A percentile compares a stretch with the other conserved stretches of the same genome.
phyloP scores from a whole-genome alignment of 2,888 invertebrate species.

The Pteria penguin region DNA sequence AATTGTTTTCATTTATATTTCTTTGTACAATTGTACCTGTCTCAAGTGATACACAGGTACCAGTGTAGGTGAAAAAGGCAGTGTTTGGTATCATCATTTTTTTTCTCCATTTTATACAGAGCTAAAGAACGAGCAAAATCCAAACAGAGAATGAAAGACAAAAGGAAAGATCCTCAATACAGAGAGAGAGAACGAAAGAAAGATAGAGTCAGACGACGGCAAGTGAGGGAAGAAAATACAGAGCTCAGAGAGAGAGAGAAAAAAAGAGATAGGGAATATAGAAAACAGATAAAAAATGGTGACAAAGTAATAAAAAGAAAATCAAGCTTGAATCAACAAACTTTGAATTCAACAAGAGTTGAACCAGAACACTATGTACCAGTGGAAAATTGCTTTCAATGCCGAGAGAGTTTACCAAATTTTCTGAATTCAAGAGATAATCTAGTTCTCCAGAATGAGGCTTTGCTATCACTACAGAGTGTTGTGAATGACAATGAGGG shows the following conservation, averaged over 20 bases:
- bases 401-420: not conserved
- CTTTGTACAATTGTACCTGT: too few species aligned
- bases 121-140: slow-evolving; percentile 52
- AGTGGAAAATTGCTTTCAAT: not conserved
- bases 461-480: not conserved
- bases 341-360: not conserved
- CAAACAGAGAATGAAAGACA: slow-evolving; percentile 48
- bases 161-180: slow-evolving; percentile 50
- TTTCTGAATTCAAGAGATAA: not conserved
- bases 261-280: slow-evolving; percentile 50
- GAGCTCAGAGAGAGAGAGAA: slow-evolving; percentile 39
- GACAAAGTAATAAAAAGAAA: not conserved
- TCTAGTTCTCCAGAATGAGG: not conserved
- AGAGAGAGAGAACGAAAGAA: slow-evolving; percentile 50
- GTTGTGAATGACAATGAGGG: not conserved
- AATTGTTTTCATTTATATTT: too few species aligned
- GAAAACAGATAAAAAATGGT: slow-evolving; percentile 2
- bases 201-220: slow-evolving; percentile 48
- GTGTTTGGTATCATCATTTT: too few species aligned
- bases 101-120: too few species aligned
- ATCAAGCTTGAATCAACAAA: not conserved
- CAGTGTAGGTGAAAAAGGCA: too few species aligned
- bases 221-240: slow-evolving; percentile 40
- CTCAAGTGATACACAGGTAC: too few species aligned
- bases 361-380: not conserved